These are phyloP conservation scores for Hypotaenidia okinawae DNA, from an alignment of 2,797 vertebrate genomes.

Conservation along the genomic window DNA sequence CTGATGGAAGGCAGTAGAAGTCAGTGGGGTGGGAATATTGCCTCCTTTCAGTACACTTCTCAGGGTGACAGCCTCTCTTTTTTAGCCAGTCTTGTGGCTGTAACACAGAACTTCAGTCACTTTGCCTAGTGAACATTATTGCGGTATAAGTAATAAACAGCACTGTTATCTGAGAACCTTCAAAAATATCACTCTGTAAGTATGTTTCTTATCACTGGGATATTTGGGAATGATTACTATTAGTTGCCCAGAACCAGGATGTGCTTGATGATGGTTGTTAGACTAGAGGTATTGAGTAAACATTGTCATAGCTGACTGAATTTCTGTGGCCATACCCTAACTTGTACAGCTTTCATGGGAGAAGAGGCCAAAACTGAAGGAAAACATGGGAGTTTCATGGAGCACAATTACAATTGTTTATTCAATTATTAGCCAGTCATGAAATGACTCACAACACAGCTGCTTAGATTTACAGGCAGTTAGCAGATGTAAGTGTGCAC, in stretches of 20 bases:
- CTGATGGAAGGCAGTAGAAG: neutral
- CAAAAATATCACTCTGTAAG: neutral
- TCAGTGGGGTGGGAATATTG: neutral
- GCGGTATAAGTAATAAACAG: neutral
- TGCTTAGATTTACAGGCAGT: conserved; percentile 68
- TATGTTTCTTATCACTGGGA: neutral
- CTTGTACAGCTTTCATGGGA: conserved; percentile 2
- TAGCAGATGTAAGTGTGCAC: conserved; percentile 62
- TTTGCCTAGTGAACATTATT: neutral
- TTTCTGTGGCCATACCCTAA: neutral
- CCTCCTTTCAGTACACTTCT: neutral
- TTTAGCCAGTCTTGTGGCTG: neutral
- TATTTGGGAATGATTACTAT: neutral
- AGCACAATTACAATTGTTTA: conserved; percentile 60
- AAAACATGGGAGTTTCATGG: conserved; percentile 10
- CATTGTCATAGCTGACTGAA: neutral
- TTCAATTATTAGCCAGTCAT: conserved; percentile 54
- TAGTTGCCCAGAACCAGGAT: neutral
- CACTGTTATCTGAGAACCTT: neutral
- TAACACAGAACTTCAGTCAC: neutral
- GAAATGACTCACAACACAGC: conserved; percentile 69
- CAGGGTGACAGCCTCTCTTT: neutral
- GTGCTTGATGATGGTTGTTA: neutral
- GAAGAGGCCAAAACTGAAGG: conserved; percentile 15
- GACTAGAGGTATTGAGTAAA: neutral